Base-by-base conservation (phyloP, 1,140 invertebrate species). In the Campoletis sonorensis region DNA sequence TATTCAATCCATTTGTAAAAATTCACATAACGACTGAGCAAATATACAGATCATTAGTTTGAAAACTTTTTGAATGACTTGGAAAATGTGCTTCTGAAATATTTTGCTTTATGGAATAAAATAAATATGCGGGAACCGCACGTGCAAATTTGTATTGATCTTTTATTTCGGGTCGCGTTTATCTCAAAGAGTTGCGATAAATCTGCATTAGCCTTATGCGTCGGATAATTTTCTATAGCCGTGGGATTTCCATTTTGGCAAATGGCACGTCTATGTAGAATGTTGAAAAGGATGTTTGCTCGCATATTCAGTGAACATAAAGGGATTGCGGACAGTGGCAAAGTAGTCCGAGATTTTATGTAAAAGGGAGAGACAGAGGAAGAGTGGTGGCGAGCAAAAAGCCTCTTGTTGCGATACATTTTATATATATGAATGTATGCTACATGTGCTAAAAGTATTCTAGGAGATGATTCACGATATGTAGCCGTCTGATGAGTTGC, bases 381-480 rank as follows among this genome's bases (percentile, higher is more conserved):
- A 73, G 23, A 26, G 21, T 1, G 13, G 23, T 26, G 27, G 13
- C 40, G 68, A 40, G 71, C 40, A 73, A 40, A 33, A 73, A 73
- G 26, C 18, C 37, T 49, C 23, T 18, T n/a, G 10, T n/a, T 73
- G 71, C 71, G n/a, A 16, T 26, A 64, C 23, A 27, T n/a, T 64
- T 64, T 64, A 13, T 13, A 64, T 13, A 64, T 13, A 64, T 64
- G 15, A n/a, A n/a, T 18, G n/a, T 54, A 70, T 33, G 27, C 68
- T 71, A 45, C 13, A 45, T 21, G 67, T 23, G 64, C 33, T 77
- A 75, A 81, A 73, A 81, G 80, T 23, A 49, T 27, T 33, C 73
- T 77, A 82, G 51, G 40, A 45, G 81, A 82, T 82, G 81, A 82
- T 82, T 82, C 81, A 80, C 78, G 79, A 73, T 23, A 58, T 79